Evolutionary conservation across 2,888 invertebrate species (phyloP).

Genomic region (Calameuta pallipes): DNA sequence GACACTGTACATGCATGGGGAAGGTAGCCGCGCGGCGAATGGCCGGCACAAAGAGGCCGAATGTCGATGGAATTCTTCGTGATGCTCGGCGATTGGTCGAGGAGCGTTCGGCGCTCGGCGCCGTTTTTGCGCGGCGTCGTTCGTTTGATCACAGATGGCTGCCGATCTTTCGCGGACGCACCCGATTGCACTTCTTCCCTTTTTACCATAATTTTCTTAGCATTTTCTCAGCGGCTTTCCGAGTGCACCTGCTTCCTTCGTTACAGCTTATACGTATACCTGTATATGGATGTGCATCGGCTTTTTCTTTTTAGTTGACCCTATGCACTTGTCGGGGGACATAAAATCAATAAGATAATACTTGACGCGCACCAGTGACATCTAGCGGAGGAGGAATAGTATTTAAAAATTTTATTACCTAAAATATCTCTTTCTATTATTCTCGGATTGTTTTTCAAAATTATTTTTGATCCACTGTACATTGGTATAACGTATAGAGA

Average conservation of each 20-base stretch:
- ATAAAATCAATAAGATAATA: neutral
- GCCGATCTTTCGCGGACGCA: conserved; percentile 10
- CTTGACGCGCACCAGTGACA: neutral
- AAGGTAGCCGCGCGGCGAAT: neutral
- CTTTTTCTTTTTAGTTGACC: neutral
- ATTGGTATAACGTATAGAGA: neutral
- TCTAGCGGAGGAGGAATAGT: neutral
- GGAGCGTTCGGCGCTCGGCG: conserved; percentile 10
- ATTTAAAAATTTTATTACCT: neutral
- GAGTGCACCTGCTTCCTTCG: neutral
- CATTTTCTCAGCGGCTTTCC: neutral
- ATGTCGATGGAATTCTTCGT: conserved; percentile 13
- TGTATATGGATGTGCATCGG: neutral
- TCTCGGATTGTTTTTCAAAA: neutral
- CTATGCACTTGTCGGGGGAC: neutral
- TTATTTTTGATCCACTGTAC: neutral
- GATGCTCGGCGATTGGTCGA: conserved; percentile 16
- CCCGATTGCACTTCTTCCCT: neutral
- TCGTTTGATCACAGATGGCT: conserved; percentile 25
- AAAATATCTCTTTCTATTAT: neutral
- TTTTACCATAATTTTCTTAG: neutral
- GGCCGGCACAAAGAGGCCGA: conserved; percentile 2
- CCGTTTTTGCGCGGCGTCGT: conserved; percentile 20
- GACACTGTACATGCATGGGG: neutral
- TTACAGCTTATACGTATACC: neutral